phyloP scores from a whole-genome alignment of 2,113 vertebrate genomes.

The Prunella fulvescens region DNA sequence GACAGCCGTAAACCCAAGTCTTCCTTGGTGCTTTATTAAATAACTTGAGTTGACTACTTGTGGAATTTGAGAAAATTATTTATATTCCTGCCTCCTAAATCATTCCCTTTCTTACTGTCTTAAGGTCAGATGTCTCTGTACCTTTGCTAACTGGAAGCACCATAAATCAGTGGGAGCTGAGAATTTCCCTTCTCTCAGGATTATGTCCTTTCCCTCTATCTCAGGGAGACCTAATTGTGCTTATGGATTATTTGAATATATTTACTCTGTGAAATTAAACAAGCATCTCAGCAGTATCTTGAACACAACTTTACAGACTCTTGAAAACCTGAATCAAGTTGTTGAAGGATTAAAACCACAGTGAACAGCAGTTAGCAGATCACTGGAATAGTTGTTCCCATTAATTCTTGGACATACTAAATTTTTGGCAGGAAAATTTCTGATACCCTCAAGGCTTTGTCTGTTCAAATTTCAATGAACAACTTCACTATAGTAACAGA shows the following conservation, averaged over 20 bases:
- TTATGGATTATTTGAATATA: background rate
- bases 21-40: background rate
- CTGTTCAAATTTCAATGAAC: background rate
- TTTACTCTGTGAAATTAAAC: background rate
- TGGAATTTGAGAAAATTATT: constrained; percentile 7
- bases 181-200: background rate
- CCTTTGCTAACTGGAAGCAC: background rate
- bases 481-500: background rate
- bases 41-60: background rate
- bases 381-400: background rate
- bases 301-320: background rate
- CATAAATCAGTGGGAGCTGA: background rate
- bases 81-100: background rate
- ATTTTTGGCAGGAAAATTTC: background rate
- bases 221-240: background rate
- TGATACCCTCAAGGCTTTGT: background rate
- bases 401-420: background rate
- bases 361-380: background rate
- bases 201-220: background rate
- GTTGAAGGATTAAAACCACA: background rate
- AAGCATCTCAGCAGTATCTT: background rate
- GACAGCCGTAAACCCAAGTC: background rate
- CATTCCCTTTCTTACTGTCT: background rate
- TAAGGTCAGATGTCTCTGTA: background rate
- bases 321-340: background rate